phyloP scores from a whole-genome alignment of 2,113 vertebrate genomes.

The Nansenia antarctica region DNA sequence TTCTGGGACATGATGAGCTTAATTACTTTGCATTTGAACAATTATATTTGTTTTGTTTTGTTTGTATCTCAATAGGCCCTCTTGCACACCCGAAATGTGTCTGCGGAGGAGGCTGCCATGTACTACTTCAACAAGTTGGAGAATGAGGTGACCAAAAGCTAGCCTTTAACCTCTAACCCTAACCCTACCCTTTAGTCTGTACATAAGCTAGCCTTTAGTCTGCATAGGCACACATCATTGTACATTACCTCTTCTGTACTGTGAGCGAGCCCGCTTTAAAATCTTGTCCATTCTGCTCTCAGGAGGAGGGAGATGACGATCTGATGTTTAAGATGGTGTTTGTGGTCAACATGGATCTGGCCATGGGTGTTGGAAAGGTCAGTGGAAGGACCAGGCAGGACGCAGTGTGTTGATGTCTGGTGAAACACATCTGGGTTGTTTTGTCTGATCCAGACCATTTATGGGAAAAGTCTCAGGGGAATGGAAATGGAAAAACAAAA shows the following conservation, averaged over 20 bases:
- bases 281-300: slow-evolving; percentile 24
- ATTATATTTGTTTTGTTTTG: not conserved
- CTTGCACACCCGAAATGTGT: slow-evolving; percentile 79
- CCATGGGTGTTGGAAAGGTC: slow-evolving; percentile 83
- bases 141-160: slow-evolving; percentile 72
- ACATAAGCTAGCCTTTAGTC: slow-evolving; percentile 67
- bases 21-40: no score
- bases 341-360: slow-evolving; percentile 84
- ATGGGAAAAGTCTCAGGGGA: no score
- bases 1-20: not conserved
- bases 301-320: slow-evolving; percentile 75
- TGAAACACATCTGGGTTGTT: no score
- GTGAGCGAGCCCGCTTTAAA: slow-evolving; percentile 54
- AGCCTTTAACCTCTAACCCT: no score
- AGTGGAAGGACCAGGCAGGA: not conserved
- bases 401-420: no score
- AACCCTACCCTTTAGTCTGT: not conserved
- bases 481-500: no score
- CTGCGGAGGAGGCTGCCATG: slow-evolving; percentile 82
- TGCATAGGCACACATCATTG: slow-evolving; percentile 61
- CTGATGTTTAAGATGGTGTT: slow-evolving; percentile 83
- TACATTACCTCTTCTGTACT: slow-evolving; percentile 46
- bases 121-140: slow-evolving; percentile 86
- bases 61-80: slow-evolving; percentile 69
- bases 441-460: no score